Evolutionary conservation across 2,113 vertebrate genomes (phyloP).

Genomic region (Suncus etruscus): DNA sequence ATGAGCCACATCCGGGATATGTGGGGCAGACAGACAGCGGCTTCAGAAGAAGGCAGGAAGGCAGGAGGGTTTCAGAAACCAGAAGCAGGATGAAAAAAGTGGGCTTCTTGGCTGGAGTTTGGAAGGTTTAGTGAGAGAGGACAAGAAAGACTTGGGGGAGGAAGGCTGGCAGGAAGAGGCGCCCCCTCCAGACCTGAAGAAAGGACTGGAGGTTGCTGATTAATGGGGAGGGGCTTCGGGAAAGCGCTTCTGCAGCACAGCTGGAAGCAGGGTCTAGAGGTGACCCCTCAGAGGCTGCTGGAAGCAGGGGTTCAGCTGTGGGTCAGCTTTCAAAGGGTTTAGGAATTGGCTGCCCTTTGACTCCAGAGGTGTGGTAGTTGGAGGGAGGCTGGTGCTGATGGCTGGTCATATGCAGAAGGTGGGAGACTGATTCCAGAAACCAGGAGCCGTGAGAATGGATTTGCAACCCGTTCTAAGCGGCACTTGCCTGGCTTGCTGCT

Average conservation of each 20-base stretch:
- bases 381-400: neutral
- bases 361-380: fast-evolving
- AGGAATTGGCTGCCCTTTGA: neutral
- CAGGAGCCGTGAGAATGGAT: neutral
- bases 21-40: too few relatives aligned
- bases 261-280: neutral
- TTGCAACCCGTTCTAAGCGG: neutral
- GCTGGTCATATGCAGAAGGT: neutral
- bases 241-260: neutral
- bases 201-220: neutral
- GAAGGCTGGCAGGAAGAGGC: neutral
- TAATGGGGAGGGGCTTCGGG: too few relatives aligned
- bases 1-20: neutral
- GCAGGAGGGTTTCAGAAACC: neutral
- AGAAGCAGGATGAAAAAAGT: neutral
- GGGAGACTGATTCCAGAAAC: neutral
- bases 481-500: neutral
- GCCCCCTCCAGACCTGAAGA: neutral
- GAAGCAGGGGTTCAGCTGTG: neutral
- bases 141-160: neutral
- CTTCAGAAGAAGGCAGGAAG: neutral
- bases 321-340: neutral
- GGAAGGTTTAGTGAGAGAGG: neutral
- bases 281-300: neutral
- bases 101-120: neutral